A percentile compares a stretch with the other conserved stretches of the same genome.
phyloP scores from a whole-genome alignment of 2,113 vertebrate species.

The Hepsetus odoe region DNA sequence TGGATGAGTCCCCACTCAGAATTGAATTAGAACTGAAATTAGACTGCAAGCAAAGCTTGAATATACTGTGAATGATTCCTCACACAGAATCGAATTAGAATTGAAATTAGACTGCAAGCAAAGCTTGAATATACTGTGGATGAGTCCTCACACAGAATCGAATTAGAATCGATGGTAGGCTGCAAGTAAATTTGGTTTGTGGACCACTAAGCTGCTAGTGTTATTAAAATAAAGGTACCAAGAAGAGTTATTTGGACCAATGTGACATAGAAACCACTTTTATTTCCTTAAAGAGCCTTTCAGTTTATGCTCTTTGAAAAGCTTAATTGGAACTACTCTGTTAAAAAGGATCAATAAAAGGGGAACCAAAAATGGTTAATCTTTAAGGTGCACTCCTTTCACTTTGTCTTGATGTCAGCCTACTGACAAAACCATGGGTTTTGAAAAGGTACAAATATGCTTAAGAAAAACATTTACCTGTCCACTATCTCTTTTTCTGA shows the following conservation, averaged over 20 bases:
- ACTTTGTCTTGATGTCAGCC: too few species aligned
- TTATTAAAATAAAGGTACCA: not conserved
- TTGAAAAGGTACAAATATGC: too few species aligned
- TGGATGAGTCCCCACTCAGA: conserved; percentile 4
- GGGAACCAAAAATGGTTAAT: not conserved
- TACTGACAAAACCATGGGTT: too few species aligned
- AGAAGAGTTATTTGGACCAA: too few species aligned
- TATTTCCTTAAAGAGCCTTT: not conserved
- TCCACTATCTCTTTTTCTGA: too few species aligned
- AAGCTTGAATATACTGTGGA: not conserved
- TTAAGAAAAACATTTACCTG: too few species aligned
- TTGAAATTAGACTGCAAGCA: conserved; percentile 21
- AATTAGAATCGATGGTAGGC: conserved; percentile 10
- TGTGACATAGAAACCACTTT: too few species aligned
- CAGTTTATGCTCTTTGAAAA: not conserved
- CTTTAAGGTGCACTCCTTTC: too few species aligned
- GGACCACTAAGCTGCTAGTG: not conserved
- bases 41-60: not conserved
- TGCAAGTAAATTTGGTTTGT: conserved; percentile 8
- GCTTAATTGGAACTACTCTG: not conserved
- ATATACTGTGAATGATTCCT: conserved; percentile 6
- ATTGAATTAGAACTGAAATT: conserved; percentile 19
- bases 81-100: conserved; percentile 5
- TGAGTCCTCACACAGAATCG: conserved; percentile 11
- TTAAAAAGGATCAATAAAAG: not conserved